Percentiles rank a stretch among this genome's conserved stretches.
Conservation (phyloP, 2,797 vertebrate species). For the Characodon lateralis region DNA sequence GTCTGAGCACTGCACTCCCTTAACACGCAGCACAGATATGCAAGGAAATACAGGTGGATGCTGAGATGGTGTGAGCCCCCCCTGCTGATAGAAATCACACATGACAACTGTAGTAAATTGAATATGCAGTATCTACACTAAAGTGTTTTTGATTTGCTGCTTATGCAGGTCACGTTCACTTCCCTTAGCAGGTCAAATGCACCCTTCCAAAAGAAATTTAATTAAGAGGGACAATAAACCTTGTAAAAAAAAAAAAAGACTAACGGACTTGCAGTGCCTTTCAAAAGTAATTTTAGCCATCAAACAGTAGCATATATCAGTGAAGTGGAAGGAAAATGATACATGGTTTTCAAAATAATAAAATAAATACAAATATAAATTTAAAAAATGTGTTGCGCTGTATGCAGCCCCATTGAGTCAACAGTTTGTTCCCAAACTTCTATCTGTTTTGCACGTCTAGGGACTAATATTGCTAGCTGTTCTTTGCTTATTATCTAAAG, state of each 20-base stretch:
- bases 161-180: neutral
- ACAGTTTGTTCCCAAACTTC: too few species aligned
- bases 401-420: too few species aligned
- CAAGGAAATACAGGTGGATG: conserved; percentile 4
- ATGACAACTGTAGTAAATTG: neutral
- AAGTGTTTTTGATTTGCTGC: neutral
- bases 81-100: conserved; percentile 50
- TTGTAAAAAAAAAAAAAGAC: neutral
- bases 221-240: neutral
- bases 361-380: neutral
- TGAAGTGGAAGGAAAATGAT: neutral
- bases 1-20: conserved; percentile 53
- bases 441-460: too few species aligned
- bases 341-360: neutral
- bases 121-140: neutral
- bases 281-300: too few species aligned
- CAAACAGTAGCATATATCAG: neutral
- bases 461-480: too few species aligned
- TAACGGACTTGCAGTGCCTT: neutral
- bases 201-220: neutral
- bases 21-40: conserved; percentile 15
- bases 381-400: neutral
- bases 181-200: neutral
- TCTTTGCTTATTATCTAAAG: too few species aligned
- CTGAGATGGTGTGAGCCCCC: conserved; percentile 46